Conservation (phyloP, 1,140 invertebrate species). For the Drosophila santomea region DNA sequence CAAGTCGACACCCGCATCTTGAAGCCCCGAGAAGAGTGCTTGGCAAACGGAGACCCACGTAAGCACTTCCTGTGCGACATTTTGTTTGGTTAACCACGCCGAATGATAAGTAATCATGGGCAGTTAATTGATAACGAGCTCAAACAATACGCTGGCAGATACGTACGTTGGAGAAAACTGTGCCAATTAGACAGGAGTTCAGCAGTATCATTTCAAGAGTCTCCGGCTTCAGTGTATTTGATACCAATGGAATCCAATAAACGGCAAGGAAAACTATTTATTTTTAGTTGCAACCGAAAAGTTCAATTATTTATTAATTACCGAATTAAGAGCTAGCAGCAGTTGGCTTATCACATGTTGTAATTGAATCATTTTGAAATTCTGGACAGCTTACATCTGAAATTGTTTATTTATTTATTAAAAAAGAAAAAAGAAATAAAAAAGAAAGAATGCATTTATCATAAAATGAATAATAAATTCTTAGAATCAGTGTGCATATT, state of each 20-base stretch:
- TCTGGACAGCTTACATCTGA: no score
- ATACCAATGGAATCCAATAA: slow-evolving; percentile 12
- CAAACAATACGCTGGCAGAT: slow-evolving; percentile 18
- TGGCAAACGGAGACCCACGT: slow-evolving; percentile 15
- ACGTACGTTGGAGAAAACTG: background rate
- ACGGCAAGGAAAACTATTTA: slow-evolving; percentile 12
- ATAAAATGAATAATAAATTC: no score
- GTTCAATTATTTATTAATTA: no score
- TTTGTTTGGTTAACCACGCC: slow-evolving; percentile 28
- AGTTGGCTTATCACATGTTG: no score
- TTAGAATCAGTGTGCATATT: no score
- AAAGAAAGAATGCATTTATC: no score
- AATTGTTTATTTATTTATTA: no score
- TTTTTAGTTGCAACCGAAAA: no score
- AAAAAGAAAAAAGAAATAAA: no score
- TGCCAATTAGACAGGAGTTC: background rate
- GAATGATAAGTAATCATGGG: slow-evolving; percentile 25
- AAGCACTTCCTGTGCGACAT: slow-evolving; percentile 47
- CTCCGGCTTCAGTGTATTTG: background rate
- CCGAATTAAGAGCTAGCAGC: no score
- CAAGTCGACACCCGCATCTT: slow-evolving; percentile 1
- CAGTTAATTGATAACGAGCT: slow-evolving; percentile 30
- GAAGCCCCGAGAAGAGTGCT: background rate
- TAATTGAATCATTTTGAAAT: no score
- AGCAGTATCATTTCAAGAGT: slow-evolving; percentile 12